phyloP scores from a whole-genome alignment of 1,140 invertebrate genomes.

The Octopus sinensis region DNA sequence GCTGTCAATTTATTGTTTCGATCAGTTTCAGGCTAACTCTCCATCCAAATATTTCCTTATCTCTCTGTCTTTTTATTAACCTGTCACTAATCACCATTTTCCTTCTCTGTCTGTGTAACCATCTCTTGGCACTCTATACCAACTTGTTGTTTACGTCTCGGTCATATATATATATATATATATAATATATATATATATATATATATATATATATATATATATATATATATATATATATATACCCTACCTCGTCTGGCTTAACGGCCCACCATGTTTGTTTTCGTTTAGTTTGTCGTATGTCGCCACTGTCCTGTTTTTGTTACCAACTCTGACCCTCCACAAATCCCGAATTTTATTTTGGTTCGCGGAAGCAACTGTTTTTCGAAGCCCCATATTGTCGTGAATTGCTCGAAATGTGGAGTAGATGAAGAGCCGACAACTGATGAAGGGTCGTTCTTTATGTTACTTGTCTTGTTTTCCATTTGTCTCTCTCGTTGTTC shows the following conservation, averaged over 20 bases:
- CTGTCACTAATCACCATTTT: not conserved
- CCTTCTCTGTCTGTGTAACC: not conserved
- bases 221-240: not conserved
- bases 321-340: no score
- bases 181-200: not conserved
- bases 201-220: constrained; percentile 5
- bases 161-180: not conserved
- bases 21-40: not conserved
- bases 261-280: not conserved
- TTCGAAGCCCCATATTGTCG: no score
- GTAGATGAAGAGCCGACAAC: no score
- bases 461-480: no score
- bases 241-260: not conserved
- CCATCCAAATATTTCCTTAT: not conserved
- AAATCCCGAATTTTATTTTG: no score
- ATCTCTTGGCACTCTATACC: not conserved
- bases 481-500: no score
- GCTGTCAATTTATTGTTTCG: not conserved
- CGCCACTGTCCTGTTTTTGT: not conserved
- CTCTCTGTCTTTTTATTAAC: not conserved
- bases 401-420: no score
- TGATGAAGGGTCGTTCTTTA: no score
- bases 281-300: not conserved
- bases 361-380: no score
- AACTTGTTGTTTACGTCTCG: not conserved